A percentile compares a stretch with the other conserved stretches of the same genome.
Evolutionary conservation across 1,140 invertebrate genomes (phyloP).

Genomic region (Hestina assimilis): DNA sequence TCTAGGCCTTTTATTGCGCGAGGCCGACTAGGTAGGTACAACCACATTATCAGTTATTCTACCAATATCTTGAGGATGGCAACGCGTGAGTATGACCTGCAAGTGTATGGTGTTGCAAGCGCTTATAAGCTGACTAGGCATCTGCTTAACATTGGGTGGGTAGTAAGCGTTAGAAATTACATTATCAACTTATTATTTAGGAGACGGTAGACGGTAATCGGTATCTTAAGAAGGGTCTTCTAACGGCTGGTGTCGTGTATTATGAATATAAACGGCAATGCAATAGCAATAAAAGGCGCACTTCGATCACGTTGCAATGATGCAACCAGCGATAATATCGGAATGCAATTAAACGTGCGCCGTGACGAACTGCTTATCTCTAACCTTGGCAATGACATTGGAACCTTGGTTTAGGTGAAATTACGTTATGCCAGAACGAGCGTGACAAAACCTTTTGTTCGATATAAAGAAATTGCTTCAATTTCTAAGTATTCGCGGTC

Average conservation of each 20-base stretch:
- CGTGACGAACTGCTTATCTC: slow-evolving; percentile 43
- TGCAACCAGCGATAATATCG: slow-evolving; percentile 38
- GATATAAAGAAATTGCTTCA: not conserved
- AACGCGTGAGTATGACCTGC: too few relatives aligned
- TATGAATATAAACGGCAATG: too few relatives aligned
- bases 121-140: too few relatives aligned
- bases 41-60: too few relatives aligned
- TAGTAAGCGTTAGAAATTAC: too few relatives aligned
- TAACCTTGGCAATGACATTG: slow-evolving; percentile 49
- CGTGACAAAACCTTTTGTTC: slow-evolving; percentile 25
- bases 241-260: not conserved
- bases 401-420: slow-evolving; percentile 25
- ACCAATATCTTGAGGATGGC: too few relatives aligned
- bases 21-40: too few relatives aligned
- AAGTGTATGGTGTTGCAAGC: too few relatives aligned
- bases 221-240: not conserved
- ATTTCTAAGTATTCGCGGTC: slow-evolving; percentile 6
- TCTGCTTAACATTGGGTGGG: too few relatives aligned
- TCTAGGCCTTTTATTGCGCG: too few relatives aligned
- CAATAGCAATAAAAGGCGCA: slow-evolving; percentile 13
- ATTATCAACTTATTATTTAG: too few relatives aligned
- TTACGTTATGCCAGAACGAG: slow-evolving; percentile 23
- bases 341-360: slow-evolving; percentile 45
- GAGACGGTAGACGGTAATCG: not conserved
- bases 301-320: slow-evolving; percentile 34